phyloP scores from a whole-genome alignment of 1,140 invertebrate species.

The Heliconius melpomene region DNA sequence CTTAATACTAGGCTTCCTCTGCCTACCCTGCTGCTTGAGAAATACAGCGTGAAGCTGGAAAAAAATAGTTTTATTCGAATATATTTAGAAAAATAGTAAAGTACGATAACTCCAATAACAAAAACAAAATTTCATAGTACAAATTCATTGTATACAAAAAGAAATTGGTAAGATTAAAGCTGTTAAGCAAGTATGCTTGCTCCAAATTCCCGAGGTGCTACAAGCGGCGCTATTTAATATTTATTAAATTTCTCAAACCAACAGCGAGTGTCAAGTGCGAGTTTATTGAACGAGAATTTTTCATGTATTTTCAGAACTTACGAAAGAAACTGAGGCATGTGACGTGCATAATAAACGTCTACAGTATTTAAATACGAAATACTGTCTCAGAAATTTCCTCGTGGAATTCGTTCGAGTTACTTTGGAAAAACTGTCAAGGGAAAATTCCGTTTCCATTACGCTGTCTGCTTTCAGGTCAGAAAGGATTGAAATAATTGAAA shows the following conservation, averaged over 20 bases:
- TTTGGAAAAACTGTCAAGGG: conserved; percentile 26
- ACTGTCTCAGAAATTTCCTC: conserved; percentile 29
- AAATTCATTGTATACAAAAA: neutral
- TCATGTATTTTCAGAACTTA: conserved; percentile 18
- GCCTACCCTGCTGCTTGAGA: too few species aligned
- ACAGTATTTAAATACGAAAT: conserved; percentile 36
- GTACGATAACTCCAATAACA: neutral
- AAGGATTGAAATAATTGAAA: conserved; percentile 8
- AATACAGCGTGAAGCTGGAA: too few species aligned
- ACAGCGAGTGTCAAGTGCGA: conserved; percentile 24
- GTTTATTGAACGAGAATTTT: conserved; percentile 28
- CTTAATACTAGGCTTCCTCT: too few species aligned
- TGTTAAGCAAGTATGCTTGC: neutral
- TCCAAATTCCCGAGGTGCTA: conserved; percentile 12
- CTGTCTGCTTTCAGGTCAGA: conserved; percentile 18
- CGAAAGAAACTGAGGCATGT: conserved; percentile 28
- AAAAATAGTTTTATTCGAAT: too few species aligned
- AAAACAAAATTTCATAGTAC: neutral
- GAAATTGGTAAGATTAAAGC: neutral
- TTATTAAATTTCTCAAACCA: conserved; percentile 32
- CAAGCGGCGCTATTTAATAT: conserved; percentile 29
- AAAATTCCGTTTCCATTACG: conserved; percentile 19
- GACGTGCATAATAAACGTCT: conserved; percentile 35
- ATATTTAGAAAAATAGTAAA: too few species aligned
- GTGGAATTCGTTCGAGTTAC: conserved; percentile 26